Evolutionary conservation across 2,888 invertebrate species (phyloP).

Genomic region (Rhogogaster chlorosoma): DNA sequence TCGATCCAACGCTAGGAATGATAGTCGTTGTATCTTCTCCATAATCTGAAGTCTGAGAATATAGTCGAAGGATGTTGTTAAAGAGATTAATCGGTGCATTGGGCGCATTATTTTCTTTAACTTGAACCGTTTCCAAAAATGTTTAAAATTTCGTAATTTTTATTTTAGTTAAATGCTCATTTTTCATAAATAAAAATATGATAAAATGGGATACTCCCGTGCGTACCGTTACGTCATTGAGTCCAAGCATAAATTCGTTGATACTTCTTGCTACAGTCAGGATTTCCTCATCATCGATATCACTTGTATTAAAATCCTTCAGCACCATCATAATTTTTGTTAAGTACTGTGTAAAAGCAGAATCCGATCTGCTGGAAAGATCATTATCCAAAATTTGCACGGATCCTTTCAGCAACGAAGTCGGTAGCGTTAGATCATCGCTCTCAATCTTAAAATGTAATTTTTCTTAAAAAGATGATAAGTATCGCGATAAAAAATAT

Average conservation of each 20-base stretch:
- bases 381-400: conserved; percentile 26
- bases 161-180: neutral
- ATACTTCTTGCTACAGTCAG: neutral
- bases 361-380: conserved; percentile 34
- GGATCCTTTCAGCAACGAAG: conserved; percentile 12
- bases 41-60: neutral
- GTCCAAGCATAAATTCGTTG: conserved; percentile 34
- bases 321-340: conserved; percentile 1
- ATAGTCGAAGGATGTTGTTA: neutral
- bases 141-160: neutral
- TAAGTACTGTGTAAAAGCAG: conserved; percentile 6
- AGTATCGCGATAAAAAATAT: neutral
- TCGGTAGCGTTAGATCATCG: conserved; percentile 22
- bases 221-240: conserved; percentile 8
- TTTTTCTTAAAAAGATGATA: neutral
- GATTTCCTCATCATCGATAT: conserved; percentile 9
- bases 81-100: no score
- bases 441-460: conserved; percentile 16
- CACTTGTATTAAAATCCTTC: neutral
- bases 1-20: conserved; percentile 13
- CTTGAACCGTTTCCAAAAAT: no score
- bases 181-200: neutral
- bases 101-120: no score
- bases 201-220: neutral
- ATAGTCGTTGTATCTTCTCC: conserved; percentile 16